A percentile compares a stretch with the other conserved stretches of the same genome.
phyloP scores from a whole-genome alignment of 92 coral and sea anemone species.

The Epizoanthus illoricatus region DNA sequence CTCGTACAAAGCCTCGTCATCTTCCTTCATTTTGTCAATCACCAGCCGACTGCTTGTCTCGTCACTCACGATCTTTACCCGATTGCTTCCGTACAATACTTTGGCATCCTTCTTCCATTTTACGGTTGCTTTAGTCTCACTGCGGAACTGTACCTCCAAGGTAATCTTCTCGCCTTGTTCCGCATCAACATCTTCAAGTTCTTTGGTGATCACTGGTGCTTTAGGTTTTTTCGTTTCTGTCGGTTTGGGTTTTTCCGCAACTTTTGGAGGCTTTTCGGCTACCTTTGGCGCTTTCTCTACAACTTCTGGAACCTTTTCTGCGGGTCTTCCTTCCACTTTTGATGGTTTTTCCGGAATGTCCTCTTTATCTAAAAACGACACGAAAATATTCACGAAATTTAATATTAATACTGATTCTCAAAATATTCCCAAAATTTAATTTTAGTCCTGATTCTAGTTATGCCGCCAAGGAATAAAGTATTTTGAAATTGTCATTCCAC shows the following conservation, averaged over 20 bases:
- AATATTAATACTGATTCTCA: no score
- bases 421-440: no score
- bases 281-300: constrained; percentile 41
- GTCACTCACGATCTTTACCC: constrained; percentile 40
- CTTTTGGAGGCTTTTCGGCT: constrained; percentile 50
- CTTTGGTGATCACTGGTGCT: constrained; percentile 76
- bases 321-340: constrained; percentile 37
- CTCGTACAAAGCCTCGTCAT: constrained; percentile 88
- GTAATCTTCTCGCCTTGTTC: constrained; percentile 60
- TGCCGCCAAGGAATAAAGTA: no score
- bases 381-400: no score
- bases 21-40: constrained; percentile 56
- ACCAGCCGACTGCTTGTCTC: constrained; percentile 48
- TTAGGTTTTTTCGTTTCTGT: constrained; percentile 45
- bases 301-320: constrained; percentile 60
- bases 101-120: constrained; percentile 67
- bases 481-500: no score
- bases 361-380: constrained; percentile 13
- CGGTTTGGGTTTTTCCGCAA: constrained; percentile 49
- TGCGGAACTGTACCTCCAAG: constrained; percentile 45
- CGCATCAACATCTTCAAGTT: constrained; percentile 68
- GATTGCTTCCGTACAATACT: constrained; percentile 32
- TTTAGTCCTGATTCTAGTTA: no score
- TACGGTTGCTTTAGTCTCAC: constrained; percentile 51
- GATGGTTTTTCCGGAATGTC: constrained; percentile 26